phyloP scores from a whole-genome alignment of 2,113 vertebrate species.

The Lanius collurio region DNA sequence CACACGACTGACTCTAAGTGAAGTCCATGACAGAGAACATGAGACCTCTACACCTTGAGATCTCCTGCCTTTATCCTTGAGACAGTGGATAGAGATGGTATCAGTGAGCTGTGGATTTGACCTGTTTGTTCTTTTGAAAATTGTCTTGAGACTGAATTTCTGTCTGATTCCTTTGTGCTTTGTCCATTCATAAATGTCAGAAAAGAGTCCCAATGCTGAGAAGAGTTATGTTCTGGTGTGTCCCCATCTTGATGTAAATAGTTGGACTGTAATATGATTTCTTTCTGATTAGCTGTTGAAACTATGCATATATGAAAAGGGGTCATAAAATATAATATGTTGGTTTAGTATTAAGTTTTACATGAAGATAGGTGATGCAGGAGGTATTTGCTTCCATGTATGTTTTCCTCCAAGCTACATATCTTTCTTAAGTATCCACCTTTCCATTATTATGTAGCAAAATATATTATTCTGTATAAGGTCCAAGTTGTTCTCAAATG shows the following conservation, averaged over 20 bases:
- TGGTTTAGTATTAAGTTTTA: slow-evolving; percentile 59
- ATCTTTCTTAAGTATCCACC: slow-evolving; percentile 31
- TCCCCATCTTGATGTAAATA: slow-evolving; percentile 47
- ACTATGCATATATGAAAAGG: slow-evolving; percentile 46
- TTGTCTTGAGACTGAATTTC: not conserved
- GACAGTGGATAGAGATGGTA: not conserved
- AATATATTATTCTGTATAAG: slow-evolving; percentile 59
- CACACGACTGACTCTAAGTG: not conserved
- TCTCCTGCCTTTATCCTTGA: not conserved
- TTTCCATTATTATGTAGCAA: slow-evolving; percentile 50
- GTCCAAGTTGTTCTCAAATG: slow-evolving; percentile 51
- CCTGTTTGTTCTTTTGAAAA: not conserved
- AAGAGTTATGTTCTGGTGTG: not conserved
- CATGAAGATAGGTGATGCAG: slow-evolving; percentile 11
- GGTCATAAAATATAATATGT: slow-evolving; percentile 27
- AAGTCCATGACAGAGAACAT: not conserved
- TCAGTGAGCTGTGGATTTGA: not conserved
- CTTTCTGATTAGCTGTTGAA: slow-evolving; percentile 54
- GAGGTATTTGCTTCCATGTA: slow-evolving; percentile 43
- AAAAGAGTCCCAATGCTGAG: not conserved
- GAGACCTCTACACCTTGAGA: not conserved
- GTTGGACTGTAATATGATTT: slow-evolving; percentile 22
- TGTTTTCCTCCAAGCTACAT: slow-evolving; percentile 47
- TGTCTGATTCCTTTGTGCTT: not conserved
- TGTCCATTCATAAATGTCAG: not conserved